phyloP scores from a whole-genome alignment of 2,797 vertebrate species.

The Micromesistius poutassou region DNA sequence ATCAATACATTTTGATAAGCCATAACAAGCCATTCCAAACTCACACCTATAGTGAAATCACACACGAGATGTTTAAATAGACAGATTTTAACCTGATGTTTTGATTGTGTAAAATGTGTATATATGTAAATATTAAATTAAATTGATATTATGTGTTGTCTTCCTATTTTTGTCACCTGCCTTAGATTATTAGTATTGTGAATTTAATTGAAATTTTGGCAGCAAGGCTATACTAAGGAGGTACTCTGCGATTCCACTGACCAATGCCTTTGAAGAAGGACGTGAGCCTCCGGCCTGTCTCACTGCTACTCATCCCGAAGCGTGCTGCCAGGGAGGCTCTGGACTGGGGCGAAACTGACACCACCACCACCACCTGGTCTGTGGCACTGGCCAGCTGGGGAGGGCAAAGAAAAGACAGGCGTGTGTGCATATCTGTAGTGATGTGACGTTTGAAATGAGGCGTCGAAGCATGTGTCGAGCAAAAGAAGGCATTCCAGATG shows the following conservation, averaged over 20 bases:
- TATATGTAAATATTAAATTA: neutral
- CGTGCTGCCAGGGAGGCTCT: conserved; percentile 84
- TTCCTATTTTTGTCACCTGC: neutral
- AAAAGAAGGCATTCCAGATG: too few species aligned
- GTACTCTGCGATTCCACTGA: conserved; percentile 38
- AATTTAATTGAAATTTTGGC: neutral
- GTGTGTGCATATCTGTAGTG: too few species aligned
- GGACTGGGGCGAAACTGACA: conserved; percentile 90
- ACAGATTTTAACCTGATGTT: neutral
- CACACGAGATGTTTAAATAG: neutral
- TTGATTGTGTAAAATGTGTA: neutral
- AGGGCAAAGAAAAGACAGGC: neutral
- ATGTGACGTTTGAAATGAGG: too few species aligned
- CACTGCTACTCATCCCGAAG: conserved; percentile 76
- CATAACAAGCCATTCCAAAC: neutral
- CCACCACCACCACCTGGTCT: conserved; percentile 81
- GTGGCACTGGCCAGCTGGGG: conserved; percentile 54
- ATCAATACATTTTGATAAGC: neutral
- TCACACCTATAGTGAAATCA: neutral
- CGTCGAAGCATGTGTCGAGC: too few species aligned
- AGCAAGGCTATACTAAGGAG: neutral
- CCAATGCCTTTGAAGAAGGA: conserved; percentile 83
- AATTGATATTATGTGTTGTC: neutral
- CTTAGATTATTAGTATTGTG: neutral
- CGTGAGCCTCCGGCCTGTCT: conserved; percentile 81